Evolutionary conservation across 2,888 invertebrate species (phyloP).

Genomic region (Deroplatys truncata): DNA sequence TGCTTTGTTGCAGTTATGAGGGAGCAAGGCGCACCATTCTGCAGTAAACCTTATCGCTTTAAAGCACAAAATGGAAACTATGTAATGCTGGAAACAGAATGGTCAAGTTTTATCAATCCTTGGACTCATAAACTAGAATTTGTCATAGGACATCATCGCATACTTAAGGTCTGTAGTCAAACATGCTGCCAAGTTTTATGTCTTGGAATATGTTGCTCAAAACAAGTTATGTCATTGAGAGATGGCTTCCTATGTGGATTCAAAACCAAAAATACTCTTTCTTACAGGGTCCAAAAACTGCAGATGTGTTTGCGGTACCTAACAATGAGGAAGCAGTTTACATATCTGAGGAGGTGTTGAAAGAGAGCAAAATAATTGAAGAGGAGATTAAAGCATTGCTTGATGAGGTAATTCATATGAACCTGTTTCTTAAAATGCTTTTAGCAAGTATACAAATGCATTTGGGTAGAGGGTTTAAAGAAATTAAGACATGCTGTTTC

Average conservation of each 20-base stretch:
- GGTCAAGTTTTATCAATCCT: constrained; percentile 90
- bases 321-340: constrained; percentile 40
- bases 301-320: constrained; percentile 64
- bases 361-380: constrained; percentile 57
- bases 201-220: no score
- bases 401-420: constrained; percentile 55
- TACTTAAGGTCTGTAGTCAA: constrained; percentile 58
- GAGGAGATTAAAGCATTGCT: constrained; percentile 65
- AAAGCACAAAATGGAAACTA: constrained; percentile 79
- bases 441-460: no score
- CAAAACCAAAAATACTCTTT: constrained; percentile 1
- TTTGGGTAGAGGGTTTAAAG: no score
- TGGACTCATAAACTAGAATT: constrained; percentile 90
- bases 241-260: no score
- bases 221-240: no score
- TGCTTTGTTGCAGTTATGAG: constrained; percentile 56
- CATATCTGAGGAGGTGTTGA: constrained; percentile 57
- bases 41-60: constrained; percentile 75
- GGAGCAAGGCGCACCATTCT: constrained; percentile 65
- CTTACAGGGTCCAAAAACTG: constrained; percentile 67
- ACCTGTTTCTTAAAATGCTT: background rate
- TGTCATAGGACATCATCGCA: constrained; percentile 77
- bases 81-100: constrained; percentile 83
- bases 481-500: background rate
- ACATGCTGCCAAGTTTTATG: no score